A percentile compares a stretch with the other conserved stretches of the same genome.
Evolutionary conservation across 2,888 invertebrate genomes (phyloP).

Genomic region (Andrena bucephala): DNA sequence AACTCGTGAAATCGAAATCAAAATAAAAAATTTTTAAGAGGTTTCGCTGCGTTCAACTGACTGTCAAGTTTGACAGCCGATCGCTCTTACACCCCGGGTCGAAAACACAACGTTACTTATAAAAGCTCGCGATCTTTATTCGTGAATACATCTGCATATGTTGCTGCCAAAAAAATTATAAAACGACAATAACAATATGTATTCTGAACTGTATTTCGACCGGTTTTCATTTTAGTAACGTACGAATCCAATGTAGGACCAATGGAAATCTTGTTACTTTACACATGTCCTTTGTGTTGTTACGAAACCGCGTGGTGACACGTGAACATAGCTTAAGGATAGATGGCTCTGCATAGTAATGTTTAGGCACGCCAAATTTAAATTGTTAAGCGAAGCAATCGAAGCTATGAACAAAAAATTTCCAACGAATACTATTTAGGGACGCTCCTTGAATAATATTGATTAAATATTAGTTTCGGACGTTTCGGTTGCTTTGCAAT

Average conservation of each 20-base stretch:
- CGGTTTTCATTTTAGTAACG: not conserved
- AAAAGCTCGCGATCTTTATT: not conserved
- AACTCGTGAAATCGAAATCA: not conserved
- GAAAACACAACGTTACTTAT: not conserved
- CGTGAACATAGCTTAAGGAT: too few species aligned
- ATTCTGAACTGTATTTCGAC: not conserved
- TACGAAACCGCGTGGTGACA: too few species aligned
- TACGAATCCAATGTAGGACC: not conserved
- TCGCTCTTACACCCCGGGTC: not conserved
- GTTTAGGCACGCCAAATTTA: too few species aligned
- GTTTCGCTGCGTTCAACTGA: not conserved
- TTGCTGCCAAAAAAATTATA: not conserved
- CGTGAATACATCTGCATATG: not conserved
- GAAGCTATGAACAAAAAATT: too few species aligned
- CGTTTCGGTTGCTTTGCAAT: too few species aligned
- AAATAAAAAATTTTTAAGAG: not conserved
- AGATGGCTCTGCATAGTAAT: too few species aligned
- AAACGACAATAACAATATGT: not conserved
- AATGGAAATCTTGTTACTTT: too few species aligned
- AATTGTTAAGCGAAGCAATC: too few species aligned
- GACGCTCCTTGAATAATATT: too few species aligned
- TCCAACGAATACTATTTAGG: too few species aligned
- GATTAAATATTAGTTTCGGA: too few species aligned
- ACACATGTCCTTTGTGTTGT: too few species aligned
- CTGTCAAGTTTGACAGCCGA: slow-evolving; percentile 28